Evolutionary conservation across 1,140 invertebrate species (phyloP), one percentile per base, ranked within the genome.

Genomic region (Platyscapa corneri): DNA sequence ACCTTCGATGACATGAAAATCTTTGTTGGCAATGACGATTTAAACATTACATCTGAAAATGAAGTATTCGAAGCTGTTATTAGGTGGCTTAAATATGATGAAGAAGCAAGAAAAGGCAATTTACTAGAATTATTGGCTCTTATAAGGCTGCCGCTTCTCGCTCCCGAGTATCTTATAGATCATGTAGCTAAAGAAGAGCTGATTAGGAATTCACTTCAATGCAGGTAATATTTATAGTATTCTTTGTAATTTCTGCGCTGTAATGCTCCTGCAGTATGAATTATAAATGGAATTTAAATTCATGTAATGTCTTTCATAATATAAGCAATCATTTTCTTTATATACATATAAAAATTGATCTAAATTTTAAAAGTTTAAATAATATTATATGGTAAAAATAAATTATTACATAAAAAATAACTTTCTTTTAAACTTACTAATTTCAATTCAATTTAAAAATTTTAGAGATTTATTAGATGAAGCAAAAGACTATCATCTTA

Each of bases 61-160:
- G 92, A 97, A 92, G 97, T 98, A 32, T 98, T 97, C 93, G 97
- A 98, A 92, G 96, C 97, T 20, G 95, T 97, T 12, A 96, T 98
- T 94, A 90, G 95, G 67, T 98, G 97, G 97, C 95, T 97, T 0
- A 97, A 97, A 91, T 95, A 96, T 87, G 95, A 96, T 46, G 92
- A 94, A 60, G 93, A 94, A 1, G 91, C 91, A 16, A 92, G 97
- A 83, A 92, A 94, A 32, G 90, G 94, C 3, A 89, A 95, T 88
- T 93, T 98, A 53, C 95, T 97, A 0, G 95, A 96, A 88, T 92
- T 98, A 27, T 93, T 98, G 82, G 94, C 96, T 46, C 94, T 96
- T 86, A 97, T 98, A 1, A 94, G 97, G 81, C 93, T 98, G 87
- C 97, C 97, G 0, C 91, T 98, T 18, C 93, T 98, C 0, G 96